Evolutionary conservation across 2,113 vertebrate species (phyloP).

Genomic region (Prolemur simus): DNA sequence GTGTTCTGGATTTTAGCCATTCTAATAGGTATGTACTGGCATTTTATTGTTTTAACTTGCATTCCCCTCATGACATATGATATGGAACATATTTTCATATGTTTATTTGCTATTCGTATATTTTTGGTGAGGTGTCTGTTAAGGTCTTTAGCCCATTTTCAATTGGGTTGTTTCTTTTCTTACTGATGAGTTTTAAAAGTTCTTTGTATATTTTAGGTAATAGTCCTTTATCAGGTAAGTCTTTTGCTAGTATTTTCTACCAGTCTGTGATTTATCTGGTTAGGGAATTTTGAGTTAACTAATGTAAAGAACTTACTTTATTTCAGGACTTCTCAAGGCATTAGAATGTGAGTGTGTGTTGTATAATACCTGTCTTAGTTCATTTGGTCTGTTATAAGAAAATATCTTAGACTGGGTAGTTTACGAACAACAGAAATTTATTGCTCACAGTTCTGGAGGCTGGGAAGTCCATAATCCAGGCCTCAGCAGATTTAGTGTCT

Average conservation of each 20-base stretch:
- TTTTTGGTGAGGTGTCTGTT: not conserved
- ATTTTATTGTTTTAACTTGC: not conserved
- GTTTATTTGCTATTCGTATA: not conserved
- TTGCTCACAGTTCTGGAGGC: not conserved
- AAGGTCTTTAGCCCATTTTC: not conserved
- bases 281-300: not conserved
- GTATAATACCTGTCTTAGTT: not conserved
- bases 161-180: not conserved
- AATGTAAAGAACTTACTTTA: not conserved
- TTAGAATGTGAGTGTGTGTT: not conserved
- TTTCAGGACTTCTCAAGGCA: not conserved
- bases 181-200: not conserved
- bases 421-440: not conserved
- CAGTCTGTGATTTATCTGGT: not conserved
- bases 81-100: not conserved
- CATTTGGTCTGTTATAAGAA: not conserved
- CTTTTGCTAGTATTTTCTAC: not conserved
- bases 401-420: not conserved
- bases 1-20: not conserved
- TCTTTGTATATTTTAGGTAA: not conserved
- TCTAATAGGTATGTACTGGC: not conserved
- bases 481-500: too few species aligned
- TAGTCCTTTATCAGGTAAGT: not conserved
- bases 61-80: not conserved
- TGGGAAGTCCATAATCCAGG: not conserved